phyloP scores from a whole-genome alignment of 2,797 vertebrate genomes.

The Lepidocolaptes lacrymiger region DNA sequence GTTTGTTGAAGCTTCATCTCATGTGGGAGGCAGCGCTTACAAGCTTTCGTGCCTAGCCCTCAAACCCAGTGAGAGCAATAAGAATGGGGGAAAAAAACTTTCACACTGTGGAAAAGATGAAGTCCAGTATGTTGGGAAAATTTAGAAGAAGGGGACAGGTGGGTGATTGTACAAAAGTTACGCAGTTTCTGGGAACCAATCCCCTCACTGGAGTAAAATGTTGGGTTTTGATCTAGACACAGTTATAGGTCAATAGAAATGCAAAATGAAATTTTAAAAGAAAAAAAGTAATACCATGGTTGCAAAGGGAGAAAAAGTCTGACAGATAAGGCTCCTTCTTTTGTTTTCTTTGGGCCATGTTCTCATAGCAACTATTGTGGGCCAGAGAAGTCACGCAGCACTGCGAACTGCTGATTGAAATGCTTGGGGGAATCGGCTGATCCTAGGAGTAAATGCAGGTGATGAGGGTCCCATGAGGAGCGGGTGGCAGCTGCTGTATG shows the following conservation, averaged over 20 bases:
- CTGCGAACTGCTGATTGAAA: background rate
- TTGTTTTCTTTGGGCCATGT: background rate
- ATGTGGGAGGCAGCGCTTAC: background rate
- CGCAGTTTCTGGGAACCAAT: background rate
- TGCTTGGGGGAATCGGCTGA: background rate
- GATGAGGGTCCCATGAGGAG: background rate
- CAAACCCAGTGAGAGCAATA: background rate
- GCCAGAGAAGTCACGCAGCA: background rate
- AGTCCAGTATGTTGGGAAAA: background rate
- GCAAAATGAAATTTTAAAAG: fast-evolving
- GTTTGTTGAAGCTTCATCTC: background rate
- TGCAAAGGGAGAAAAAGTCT: background rate
- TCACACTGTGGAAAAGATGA: background rate
- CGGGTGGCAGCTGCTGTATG: fast-evolving
- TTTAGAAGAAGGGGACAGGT: background rate
- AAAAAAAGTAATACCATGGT: fast-evolving
- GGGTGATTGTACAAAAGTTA: background rate
- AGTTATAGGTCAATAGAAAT: background rate
- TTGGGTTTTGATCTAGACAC: background rate
- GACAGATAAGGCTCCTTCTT: background rate
- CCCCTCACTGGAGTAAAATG: background rate
- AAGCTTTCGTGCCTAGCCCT: background rate
- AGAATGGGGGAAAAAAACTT: background rate
- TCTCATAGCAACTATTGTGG: background rate
- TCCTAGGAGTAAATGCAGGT: background rate